Base-by-base conservation (phyloP, 2,797 vertebrate species). In the Myripristis murdjan region DNA sequence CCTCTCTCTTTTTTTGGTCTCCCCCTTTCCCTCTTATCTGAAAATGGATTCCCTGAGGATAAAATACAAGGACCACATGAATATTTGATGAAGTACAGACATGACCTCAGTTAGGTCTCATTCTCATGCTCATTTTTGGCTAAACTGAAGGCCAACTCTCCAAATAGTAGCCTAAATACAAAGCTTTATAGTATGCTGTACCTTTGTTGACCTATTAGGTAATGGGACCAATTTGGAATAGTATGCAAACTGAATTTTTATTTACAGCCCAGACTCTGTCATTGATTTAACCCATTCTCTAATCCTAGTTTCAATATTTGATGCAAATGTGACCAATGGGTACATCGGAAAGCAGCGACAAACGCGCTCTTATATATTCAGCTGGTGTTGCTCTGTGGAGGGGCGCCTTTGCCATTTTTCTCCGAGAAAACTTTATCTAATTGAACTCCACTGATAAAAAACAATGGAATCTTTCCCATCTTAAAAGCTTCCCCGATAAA, bases 401-500 rank as follows among this genome's bases (percentile, higher is more conserved):
- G 59, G 64, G 65, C 6, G 18, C 35, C 33, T n/a, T 70, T 26
- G 15, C 62, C 58, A 52, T 82, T 82, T 66, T 63, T 70, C 39
- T 44, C 39, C 7, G 60, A n/a, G 18, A 41, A 44, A 64, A 49
- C 15, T 31, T 49, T 59, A 86, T 85, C 76, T 80, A 83, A 83
- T 79, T 81, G 71, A 76, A 75, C 44, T 81, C 23, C 53, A 66
- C 74, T 65, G 85, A 91, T 92, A 86, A 89, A 88, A n/a, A 85
- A 75, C 74, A 85, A 85, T 81, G 67, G 75, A 69, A 87, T 86
- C 85, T 83, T 79, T 86, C 77, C 86, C 86, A 77, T 85, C 82
- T 89, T 86, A 88, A 92, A 92, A 87, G 83, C 88, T 81, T 82
- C 33, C 64, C 57, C 22, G 85, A 91, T 90, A 87, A 92, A 93